phyloP scores from a whole-genome alignment of 2,797 vertebrate species.

The Eospalax fontanierii region DNA sequence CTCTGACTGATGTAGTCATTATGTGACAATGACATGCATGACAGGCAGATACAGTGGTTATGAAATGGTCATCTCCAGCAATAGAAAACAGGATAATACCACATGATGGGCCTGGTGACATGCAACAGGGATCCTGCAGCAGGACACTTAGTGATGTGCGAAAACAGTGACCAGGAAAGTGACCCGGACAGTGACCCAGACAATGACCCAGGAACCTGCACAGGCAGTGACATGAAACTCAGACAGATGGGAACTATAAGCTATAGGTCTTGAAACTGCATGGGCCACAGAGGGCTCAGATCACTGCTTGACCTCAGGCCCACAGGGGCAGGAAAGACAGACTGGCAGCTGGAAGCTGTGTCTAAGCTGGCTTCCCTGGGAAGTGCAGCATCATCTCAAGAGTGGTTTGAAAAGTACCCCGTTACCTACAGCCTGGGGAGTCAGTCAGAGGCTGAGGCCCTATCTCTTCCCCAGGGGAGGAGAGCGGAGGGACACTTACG shows the following conservation, averaged over 20 bases:
- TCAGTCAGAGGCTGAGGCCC: background rate
- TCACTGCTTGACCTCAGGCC: background rate
- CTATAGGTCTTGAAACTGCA: fast-evolving
- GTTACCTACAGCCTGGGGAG: background rate
- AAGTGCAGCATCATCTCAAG: background rate
- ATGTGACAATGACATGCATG: background rate
- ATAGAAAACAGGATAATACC: background rate
- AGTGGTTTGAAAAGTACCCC: background rate
- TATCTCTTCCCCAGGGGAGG: background rate
- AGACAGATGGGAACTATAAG: background rate
- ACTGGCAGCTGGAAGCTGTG: background rate
- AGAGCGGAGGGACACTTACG: background rate
- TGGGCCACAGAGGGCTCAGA: background rate
- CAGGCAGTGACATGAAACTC: background rate
- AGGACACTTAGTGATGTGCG: background rate
- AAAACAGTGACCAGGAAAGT: background rate
- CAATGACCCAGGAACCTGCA: background rate
- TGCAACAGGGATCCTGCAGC: background rate
- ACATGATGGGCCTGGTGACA: background rate
- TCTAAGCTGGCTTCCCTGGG: background rate
- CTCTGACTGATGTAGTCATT: background rate
- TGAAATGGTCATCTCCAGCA: background rate
- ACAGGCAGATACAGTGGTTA: background rate
- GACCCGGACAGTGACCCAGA: background rate
- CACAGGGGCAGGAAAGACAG: background rate